phyloP scores from a whole-genome alignment of 2,113 vertebrate species.

The Mormyrus iriodes region DNA sequence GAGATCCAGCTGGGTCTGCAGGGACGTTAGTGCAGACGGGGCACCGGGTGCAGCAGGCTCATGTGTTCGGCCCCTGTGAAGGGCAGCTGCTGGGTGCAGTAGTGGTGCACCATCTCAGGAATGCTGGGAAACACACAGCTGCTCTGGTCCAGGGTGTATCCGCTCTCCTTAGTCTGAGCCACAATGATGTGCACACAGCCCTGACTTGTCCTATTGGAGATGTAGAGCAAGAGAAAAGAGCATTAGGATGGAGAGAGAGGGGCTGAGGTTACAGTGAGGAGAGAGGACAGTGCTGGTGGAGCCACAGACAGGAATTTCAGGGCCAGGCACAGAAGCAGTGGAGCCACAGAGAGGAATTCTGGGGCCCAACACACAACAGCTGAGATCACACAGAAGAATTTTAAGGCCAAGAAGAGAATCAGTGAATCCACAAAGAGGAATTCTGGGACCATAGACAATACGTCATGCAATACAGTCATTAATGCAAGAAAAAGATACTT shows the following conservation, averaged over 20 bases:
- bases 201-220: conserved; percentile 77
- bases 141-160: conserved; percentile 83
- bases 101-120: conserved; percentile 82
- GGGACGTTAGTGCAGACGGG: conserved; percentile 50
- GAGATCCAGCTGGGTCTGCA: neutral
- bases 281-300: neutral
- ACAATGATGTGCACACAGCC: conserved; percentile 95
- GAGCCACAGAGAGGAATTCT: neutral
- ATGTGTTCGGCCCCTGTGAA: conserved; percentile 93
- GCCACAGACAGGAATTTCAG: neutral
- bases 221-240: neutral
- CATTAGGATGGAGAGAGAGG: conserved; percentile 71
- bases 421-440: neutral
- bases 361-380: neutral
- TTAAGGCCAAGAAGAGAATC: neutral
- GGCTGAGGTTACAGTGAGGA: conserved; percentile 49
- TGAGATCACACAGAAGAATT: neutral
- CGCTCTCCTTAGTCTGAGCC: conserved; percentile 86
- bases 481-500: conserved; percentile 69
- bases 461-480: neutral
- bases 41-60: conserved; percentile 80
- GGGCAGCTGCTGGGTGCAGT: conserved; percentile 80
- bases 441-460: neutral
- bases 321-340: neutral
- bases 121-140: conserved; percentile 81